Evolutionary conservation across 2,888 invertebrate species (phyloP).

Genomic region (Julus scanicus): DNA sequence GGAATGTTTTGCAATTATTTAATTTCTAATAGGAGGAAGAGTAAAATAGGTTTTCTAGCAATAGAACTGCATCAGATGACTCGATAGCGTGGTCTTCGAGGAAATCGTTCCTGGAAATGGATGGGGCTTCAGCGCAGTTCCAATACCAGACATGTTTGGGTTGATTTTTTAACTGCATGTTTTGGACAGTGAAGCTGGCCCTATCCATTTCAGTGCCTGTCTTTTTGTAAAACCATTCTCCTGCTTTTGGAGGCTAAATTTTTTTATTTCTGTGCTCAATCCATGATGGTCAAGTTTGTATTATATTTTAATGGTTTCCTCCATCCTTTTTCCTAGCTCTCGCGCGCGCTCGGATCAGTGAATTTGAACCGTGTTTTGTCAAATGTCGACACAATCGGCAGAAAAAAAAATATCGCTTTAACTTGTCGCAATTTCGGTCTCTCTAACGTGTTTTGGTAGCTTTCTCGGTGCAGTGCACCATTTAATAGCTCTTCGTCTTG

Average conservation of each 20-base stretch:
- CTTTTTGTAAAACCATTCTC: background rate
- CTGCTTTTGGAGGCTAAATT: background rate
- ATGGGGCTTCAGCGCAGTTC: slow-evolving; percentile 2
- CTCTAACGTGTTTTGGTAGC: background rate
- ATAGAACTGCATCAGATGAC: background rate
- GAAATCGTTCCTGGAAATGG: slow-evolving; percentile 39
- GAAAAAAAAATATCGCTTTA: background rate
- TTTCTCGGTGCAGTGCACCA: background rate
- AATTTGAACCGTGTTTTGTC: background rate
- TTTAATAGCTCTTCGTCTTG: background rate
- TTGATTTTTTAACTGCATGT: background rate
- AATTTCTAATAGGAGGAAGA: background rate
- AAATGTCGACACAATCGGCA: background rate
- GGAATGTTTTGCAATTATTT: background rate
- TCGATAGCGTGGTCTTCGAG: background rate
- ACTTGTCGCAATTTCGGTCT: background rate
- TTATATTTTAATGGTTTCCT: background rate
- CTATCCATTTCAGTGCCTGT: slow-evolving; percentile 43
- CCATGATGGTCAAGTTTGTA: background rate
- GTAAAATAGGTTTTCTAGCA: background rate
- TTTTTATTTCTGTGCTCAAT: slow-evolving; percentile 37
- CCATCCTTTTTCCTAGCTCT: background rate
- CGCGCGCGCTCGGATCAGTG: background rate
- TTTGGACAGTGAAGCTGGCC: background rate
- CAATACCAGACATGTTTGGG: background rate